Percentiles rank a stretch among this genome's conserved stretches.
Evolutionary conservation across 2,888 invertebrate genomes (phyloP).

Genomic region (Zelleria hepariella): DNA sequence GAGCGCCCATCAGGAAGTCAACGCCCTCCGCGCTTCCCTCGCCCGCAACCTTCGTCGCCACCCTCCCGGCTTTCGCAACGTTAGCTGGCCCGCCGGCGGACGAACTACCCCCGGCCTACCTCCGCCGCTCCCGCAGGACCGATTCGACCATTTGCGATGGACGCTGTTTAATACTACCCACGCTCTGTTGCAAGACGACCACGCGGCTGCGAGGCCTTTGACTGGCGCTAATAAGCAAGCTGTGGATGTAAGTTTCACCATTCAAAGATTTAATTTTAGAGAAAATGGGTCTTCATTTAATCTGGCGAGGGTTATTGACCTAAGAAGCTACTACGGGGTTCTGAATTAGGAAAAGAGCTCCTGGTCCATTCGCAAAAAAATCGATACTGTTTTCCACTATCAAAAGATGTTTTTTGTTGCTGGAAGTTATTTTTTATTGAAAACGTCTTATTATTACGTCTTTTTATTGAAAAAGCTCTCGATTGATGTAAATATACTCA

Average conservation of each 20-base stretch:
- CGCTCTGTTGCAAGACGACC: constrained; percentile 85
- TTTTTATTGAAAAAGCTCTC: too few relatives aligned
- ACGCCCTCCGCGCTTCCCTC: constrained; percentile 22
- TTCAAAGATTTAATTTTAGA: not conserved
- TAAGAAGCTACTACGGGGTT: too few relatives aligned
- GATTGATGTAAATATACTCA: too few relatives aligned
- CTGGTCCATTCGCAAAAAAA: too few relatives aligned
- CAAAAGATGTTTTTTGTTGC: too few relatives aligned
- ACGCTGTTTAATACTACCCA: constrained; percentile 88
- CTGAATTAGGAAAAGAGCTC: too few relatives aligned
- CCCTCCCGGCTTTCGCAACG: constrained; percentile 67
- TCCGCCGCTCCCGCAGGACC: constrained; percentile 50
- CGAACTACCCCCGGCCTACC: constrained; percentile 65
- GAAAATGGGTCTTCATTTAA: too few relatives aligned
- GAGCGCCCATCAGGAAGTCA: constrained; percentile 19
- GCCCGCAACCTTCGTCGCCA: constrained; percentile 33
- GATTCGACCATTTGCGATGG: constrained; percentile 86
- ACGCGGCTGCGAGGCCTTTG: constrained; percentile 77
- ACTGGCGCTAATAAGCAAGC: constrained; percentile 78
- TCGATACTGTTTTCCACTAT: too few relatives aligned
- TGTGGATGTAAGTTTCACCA: constrained; percentile 62
- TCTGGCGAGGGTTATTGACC: too few relatives aligned
- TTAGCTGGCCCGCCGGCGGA: constrained; percentile 82
- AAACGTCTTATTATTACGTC: too few relatives aligned
- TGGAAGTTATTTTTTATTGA: too few relatives aligned